These are phyloP conservation scores for Harpalus rufipes DNA, from an alignment of 2,888 invertebrate species.

Conservation along the genomic window DNA sequence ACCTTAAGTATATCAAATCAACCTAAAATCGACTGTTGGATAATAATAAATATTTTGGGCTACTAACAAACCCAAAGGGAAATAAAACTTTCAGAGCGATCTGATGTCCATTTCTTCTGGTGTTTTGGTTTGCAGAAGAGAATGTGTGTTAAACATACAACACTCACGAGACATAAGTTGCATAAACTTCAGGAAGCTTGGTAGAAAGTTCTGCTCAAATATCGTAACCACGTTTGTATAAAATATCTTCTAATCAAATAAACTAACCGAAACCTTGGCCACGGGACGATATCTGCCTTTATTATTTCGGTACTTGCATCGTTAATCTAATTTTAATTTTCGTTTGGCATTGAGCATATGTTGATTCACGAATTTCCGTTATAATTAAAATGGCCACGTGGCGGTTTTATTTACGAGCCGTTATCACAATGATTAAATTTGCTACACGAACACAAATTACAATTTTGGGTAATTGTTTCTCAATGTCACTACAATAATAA, in stretches of 20 bases:
- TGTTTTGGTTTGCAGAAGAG: not conserved
- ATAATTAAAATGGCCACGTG: slow-evolving; percentile 39
- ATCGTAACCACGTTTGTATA: not conserved
- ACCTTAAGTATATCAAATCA: no score
- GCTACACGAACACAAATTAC: not conserved
- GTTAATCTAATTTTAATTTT: slow-evolving; percentile 50
- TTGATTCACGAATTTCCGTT: slow-evolving; percentile 44
- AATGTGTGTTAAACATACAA: slow-evolving; percentile 23
- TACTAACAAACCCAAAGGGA: not conserved
- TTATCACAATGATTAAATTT: slow-evolving; percentile 37
- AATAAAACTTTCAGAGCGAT: not conserved
- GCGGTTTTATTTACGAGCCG: slow-evolving; percentile 11
- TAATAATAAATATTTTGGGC: no score
- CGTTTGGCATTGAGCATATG: slow-evolving; percentile 28
- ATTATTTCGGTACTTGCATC: slow-evolving; percentile 30
- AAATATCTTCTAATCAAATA: slow-evolving; percentile 12
- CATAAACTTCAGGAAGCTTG: slow-evolving; percentile 53
- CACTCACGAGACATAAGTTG: slow-evolving; percentile 58
- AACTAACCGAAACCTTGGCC: slow-evolving; percentile 29
- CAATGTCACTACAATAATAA: slow-evolving; percentile 9
- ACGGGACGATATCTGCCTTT: not conserved
- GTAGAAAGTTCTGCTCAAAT: slow-evolving; percentile 32
- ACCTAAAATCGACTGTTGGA: no score
- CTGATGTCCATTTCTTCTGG: not conserved
- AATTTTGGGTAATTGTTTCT: slow-evolving; percentile 3